phyloP scores from a whole-genome alignment of 2,113 vertebrate genomes.

The Pachypanchax playfairii region DNA sequence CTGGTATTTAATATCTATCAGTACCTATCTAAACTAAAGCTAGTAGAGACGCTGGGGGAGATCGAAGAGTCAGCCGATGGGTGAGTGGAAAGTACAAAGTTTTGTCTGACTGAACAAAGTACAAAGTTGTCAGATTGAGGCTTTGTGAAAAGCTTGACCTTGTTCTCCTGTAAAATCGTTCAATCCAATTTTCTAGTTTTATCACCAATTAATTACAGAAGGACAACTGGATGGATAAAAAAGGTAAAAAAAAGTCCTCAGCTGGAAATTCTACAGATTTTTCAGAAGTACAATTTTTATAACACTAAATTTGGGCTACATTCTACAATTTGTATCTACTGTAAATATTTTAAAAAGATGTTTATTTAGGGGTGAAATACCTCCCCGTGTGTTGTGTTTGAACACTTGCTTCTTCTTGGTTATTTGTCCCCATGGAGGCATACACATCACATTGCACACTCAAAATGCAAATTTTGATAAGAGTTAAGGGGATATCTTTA shows the following conservation, averaged over 20 bases:
- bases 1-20: constrained; percentile 45
- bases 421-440: constrained; percentile 50
- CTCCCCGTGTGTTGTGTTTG: constrained; percentile 54
- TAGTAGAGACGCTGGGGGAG: constrained; percentile 7
- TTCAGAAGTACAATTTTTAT: constrained; percentile 24
- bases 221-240: not conserved
- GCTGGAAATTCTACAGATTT: constrained; percentile 14
- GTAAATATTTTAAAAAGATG: constrained; percentile 50
- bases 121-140: constrained; percentile 12
- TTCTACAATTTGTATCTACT: constrained; percentile 27
- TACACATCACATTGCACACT: constrained; percentile 35
- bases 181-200: constrained; percentile 19
- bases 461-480: constrained; percentile 64
- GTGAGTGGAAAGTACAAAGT: constrained; percentile 25
- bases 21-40: not conserved
- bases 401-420: constrained; percentile 52
- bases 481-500: constrained; percentile 59
- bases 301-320: constrained; percentile 45
- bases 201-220: constrained; percentile 53
- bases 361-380: constrained; percentile 50
- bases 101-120: constrained; percentile 26
- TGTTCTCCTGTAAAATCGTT: constrained; percentile 28
- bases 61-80: constrained; percentile 9
- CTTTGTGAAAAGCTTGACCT: constrained; percentile 24
- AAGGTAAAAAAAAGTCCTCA: constrained; percentile 9